Percentiles rank a stretch among this genome's conserved stretches.
Conservation (phyloP, 1,140 invertebrate genomes). For the Planococcus citri region DNA sequence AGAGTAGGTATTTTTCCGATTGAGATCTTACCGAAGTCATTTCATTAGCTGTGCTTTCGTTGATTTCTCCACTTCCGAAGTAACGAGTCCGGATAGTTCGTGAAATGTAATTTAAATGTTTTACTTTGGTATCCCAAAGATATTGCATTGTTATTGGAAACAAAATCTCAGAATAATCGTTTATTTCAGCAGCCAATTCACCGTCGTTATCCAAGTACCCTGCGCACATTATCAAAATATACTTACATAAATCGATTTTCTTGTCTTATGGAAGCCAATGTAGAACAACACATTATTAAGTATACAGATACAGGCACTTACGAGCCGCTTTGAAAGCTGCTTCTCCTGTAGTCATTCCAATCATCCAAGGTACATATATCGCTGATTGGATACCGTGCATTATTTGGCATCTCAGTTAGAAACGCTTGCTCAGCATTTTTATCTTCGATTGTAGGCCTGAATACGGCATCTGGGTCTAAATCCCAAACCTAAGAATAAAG, state of each 20-base stretch:
- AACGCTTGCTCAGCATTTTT: neutral
- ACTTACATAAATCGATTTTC: too few species aligned
- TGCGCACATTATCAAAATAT: neutral
- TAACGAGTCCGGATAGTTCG: neutral
- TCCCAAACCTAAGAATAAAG: conserved; percentile 10
- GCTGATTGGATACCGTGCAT: neutral
- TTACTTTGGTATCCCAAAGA: neutral
- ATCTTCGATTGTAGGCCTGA: conserved; percentile 1
- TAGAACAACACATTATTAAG: too few species aligned
- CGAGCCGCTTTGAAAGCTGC: neutral
- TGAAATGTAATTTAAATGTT: neutral
- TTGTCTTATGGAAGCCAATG: too few species aligned
- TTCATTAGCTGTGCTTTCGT: neutral
- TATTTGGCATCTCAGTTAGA: neutral
- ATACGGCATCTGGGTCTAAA: neutral
- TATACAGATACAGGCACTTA: neutral
- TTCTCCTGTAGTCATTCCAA: neutral
- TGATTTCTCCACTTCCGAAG: neutral
- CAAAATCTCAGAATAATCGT: neutral
- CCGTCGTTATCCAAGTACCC: neutral
- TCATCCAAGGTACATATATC: neutral
- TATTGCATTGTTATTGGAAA: neutral
- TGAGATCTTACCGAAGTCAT: too few species aligned
- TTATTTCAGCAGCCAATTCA: neutral
- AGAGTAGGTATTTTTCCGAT: too few species aligned